A percentile compares a stretch with the other conserved stretches of the same genome.
Conservation (phyloP, 2,888 invertebrate species). For the Pantelozetes paolii region DNA sequence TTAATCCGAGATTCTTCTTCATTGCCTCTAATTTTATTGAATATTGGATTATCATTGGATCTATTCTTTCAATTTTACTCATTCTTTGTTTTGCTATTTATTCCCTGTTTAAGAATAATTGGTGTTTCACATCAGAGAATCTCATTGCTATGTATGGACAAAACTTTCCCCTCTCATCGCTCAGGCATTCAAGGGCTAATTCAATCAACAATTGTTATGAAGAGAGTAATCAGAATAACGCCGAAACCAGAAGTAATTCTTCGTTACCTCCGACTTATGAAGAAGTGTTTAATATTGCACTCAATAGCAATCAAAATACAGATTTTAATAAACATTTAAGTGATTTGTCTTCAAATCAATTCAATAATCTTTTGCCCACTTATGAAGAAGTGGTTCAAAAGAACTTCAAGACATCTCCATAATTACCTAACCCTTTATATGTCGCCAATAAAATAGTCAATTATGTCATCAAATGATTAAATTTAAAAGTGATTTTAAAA, state of each 20-base stretch:
- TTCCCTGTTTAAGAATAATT: neutral
- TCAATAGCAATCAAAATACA: conserved; percentile 14
- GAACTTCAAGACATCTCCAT: too few species aligned
- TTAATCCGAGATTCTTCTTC: conserved; percentile 5
- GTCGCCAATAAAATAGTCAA: too few species aligned
- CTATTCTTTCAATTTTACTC: neutral
- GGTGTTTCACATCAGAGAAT: neutral
- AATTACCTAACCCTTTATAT: too few species aligned
- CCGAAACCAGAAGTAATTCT: neutral
- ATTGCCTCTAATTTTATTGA: conserved; percentile 7
- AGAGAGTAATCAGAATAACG: neutral
- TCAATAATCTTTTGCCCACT: neutral
- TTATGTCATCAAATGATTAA: too few species aligned
- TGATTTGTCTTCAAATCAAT: neutral
- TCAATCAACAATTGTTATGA: neutral
- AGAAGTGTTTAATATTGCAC: neutral
- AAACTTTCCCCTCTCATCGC: neutral
- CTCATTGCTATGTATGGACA: neutral
- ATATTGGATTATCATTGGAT: conserved; percentile 18
- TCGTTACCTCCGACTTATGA: conserved; percentile 26
- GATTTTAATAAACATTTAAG: neutral
- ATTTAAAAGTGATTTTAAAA: too few species aligned
- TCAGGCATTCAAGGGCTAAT: neutral
- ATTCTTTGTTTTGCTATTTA: conserved; percentile 11
- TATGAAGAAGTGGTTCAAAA: conserved; percentile 1